phyloP scores from a whole-genome alignment of 2,797 vertebrate species.

The Pantherophis alleghaniensis region DNA sequence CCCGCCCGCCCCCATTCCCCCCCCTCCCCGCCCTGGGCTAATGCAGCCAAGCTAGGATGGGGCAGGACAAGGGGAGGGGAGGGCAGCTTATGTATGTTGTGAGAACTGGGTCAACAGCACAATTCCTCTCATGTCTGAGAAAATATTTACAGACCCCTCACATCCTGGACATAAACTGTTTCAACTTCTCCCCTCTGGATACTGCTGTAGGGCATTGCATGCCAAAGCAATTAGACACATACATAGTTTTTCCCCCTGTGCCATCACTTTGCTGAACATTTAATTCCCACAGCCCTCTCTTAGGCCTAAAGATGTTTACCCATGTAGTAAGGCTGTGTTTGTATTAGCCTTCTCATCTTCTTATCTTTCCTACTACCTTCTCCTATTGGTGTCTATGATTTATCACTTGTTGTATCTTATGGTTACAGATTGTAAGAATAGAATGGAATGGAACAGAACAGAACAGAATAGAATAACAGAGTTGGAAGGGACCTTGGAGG shows the following conservation, averaged over 20 bases:
- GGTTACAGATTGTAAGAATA: not conserved
- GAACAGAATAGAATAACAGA: too few species aligned
- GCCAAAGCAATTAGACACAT: not conserved
- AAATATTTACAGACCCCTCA: not conserved
- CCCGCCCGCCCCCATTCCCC: not conserved
- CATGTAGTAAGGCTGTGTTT: not conserved
- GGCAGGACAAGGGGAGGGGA: not conserved
- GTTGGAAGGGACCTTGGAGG: accelerated
- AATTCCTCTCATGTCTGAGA: not conserved
- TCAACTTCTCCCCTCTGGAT: not conserved
- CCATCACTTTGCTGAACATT: not conserved
- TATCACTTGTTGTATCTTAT: not conserved
- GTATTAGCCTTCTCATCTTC: not conserved
- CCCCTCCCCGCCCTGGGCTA: too few species aligned
- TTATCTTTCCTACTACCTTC: not conserved
- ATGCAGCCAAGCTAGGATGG: not conserved
- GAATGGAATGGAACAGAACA: too few species aligned
- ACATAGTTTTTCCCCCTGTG: not conserved
- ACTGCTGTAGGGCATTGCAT: not conserved
- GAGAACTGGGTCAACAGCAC: not conserved
- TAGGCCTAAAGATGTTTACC: not conserved
- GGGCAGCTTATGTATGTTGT: not conserved
- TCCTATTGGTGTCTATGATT: not conserved
- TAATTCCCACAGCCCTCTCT: not conserved
- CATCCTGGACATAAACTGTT: not conserved